Evolutionary conservation across 2,797 vertebrate genomes (phyloP).

Genomic region (Acipenser transmontanus): DNA sequence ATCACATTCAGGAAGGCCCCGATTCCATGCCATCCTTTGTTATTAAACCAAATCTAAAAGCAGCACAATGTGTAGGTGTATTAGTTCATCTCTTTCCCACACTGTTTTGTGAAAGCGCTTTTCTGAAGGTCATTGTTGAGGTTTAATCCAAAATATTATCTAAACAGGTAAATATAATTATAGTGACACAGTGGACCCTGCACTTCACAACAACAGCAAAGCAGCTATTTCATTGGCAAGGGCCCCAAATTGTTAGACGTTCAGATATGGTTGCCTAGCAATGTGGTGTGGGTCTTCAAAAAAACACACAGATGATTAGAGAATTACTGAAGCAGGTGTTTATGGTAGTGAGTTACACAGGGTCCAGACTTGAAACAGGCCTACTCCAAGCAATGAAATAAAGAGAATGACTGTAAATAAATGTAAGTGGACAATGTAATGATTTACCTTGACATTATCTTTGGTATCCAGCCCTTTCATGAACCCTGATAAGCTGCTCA

Average conservation of each 20-base stretch:
- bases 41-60: slow-evolving; percentile 95
- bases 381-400: neutral
- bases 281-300: slow-evolving; percentile 17
- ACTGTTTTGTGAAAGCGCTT: too few species aligned
- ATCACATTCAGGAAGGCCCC: slow-evolving; percentile 83
- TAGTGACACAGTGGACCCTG: neutral
- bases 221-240: slow-evolving; percentile 24
- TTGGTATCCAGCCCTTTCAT: slow-evolving; percentile 81
- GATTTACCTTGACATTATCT: slow-evolving; percentile 86
- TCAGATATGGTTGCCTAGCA: slow-evolving; percentile 32
- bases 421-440: neutral
- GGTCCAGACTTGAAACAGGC: slow-evolving; percentile 1
- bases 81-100: neutral
- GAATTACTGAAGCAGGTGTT: slow-evolving; percentile 32
- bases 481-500: slow-evolving; percentile 74
- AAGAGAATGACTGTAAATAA: neutral
- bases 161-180: neutral
- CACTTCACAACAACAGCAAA: neutral
- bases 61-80: neutral
- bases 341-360: neutral
- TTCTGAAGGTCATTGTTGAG: too few species aligned
- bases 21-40: slow-evolving; percentile 85
- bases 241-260: neutral
- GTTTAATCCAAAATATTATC: neutral
- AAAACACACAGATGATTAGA: too few species aligned